These are phyloP conservation scores for Gallinago undulata DNA, from an alignment of 2,113 vertebrate genomes.

Conservation along the genomic window DNA sequence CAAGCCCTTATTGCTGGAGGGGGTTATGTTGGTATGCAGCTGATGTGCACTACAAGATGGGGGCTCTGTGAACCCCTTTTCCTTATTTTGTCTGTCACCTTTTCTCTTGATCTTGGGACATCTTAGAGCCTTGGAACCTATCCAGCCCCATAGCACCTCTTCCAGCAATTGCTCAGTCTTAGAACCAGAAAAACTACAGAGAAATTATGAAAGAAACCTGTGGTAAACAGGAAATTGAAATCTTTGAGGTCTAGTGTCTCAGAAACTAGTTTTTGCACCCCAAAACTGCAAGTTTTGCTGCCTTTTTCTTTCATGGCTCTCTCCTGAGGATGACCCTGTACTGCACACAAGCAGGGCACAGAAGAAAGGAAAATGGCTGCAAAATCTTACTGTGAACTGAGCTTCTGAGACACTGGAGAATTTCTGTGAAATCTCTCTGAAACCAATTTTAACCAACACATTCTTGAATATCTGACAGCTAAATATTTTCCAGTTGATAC, in stretches of 20 bases:
- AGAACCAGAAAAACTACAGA: neutral
- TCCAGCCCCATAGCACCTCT: neutral
- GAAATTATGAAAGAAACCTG: neutral
- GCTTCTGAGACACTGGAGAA: neutral
- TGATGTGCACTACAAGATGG: neutral
- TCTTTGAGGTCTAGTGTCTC: neutral
- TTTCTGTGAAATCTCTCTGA: neutral
- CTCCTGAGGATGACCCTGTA: neutral
- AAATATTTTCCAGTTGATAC: neutral
- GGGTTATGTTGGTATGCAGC: neutral
- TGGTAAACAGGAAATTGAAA: neutral
- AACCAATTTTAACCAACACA: neutral
- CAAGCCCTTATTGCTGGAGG: neutral
- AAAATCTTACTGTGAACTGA: neutral
- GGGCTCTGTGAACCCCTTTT: neutral
- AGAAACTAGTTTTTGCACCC: neutral
- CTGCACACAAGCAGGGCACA: neutral
- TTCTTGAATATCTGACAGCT: neutral
- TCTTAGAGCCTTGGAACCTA: neutral
- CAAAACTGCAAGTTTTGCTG: neutral
- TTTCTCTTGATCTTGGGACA: neutral
- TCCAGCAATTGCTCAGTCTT: neutral
- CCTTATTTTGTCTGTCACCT: neutral
- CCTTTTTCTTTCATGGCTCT: neutral
- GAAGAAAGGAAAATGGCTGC: neutral